Percentiles rank a stretch among this genome's conserved stretches.
Conservation (phyloP, 1,140 invertebrate genomes). For the Eufriesea mexicana region DNA sequence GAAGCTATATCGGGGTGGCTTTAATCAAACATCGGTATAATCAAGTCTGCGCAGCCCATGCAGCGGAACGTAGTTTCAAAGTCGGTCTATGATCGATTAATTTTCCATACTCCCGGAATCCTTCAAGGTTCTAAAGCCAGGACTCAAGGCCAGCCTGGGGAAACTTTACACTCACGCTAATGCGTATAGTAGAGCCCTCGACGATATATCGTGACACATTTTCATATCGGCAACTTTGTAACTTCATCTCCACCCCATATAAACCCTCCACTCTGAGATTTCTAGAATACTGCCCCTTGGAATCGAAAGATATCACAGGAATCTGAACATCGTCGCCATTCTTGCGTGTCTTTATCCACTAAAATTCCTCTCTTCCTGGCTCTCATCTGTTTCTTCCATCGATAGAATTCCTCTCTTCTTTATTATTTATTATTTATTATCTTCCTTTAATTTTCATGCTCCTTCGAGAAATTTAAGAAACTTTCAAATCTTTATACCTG, state of each 20-base stretch:
- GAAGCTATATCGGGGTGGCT: background rate
- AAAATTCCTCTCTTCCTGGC: too few relatives aligned
- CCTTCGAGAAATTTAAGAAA: too few relatives aligned
- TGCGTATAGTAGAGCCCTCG: background rate
- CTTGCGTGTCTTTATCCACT: too few relatives aligned
- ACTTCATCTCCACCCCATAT: background rate
- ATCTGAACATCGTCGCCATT: background rate
- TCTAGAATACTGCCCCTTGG: background rate
- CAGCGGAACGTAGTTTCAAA: background rate
- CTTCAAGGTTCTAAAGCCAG: slow-evolving; percentile 2
- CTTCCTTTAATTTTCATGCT: too few relatives aligned
- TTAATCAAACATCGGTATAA: background rate
- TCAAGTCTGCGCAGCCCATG: background rate
- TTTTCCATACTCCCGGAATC: slow-evolving; percentile 6
- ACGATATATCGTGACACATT: background rate
- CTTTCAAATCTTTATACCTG: too few relatives aligned
- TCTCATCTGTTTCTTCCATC: too few relatives aligned
- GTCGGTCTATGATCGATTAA: slow-evolving; percentile 8
- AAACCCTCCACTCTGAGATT: background rate
- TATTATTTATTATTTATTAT: background rate
- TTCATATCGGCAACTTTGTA: slow-evolving; percentile 2
- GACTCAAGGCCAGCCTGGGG: background rate
- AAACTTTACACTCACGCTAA: slow-evolving; percentile 9
- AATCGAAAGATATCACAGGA: too few relatives aligned
- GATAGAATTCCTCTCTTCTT: too few relatives aligned